Evolutionary conservation across 2,888 invertebrate genomes (phyloP), one percentile per base, ranked within the genome.

Genomic region (Frankliniella fusca): DNA sequence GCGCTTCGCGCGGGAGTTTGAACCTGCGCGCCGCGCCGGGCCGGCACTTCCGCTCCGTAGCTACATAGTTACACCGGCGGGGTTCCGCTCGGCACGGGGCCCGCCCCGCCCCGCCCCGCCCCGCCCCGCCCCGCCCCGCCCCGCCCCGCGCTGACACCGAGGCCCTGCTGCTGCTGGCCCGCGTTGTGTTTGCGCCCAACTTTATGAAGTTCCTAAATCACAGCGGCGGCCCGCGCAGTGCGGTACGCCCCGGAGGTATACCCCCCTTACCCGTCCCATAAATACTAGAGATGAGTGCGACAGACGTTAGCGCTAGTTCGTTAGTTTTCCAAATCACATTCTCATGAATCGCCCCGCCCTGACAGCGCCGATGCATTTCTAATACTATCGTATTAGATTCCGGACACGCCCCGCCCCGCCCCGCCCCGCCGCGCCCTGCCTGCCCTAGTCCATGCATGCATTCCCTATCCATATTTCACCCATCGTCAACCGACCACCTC

Each of bases 201-300:
- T 76, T 76, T 76, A 76, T 27, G 70, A 27, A 76, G 23, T 76
- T 76, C 70, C 70, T 76, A 76, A 76, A 76, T 76, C 70, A 76
- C 61, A 18, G 12, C 12, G 70, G 11, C 70, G 70, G 70, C 70
- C n/a, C 23, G 23, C 23, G 70, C 23, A 76, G 70, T 23, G 70
- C 23, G 70, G 65, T 9, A 65, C 20, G 20, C 1, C 65, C 20
- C 70, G 70, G 11, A 76, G 27, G 27, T 20, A 54, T 15, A 11
- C 10, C 18, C 18, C 54, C 54, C 54, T 5, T 38, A 27, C 70
- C 70, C 10, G 70, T 76, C 20, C 61, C 20, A 61, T 38, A 38
- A 38, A 38, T 38, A 38, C 61, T 18, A n/a, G 61, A 61, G 61
- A 61, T 18, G 61, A 18, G 15, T n/a, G 61, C 61, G 61, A 54